Evolutionary conservation across 2,888 invertebrate species (phyloP).

Genomic region (Papilio elwesi): DNA sequence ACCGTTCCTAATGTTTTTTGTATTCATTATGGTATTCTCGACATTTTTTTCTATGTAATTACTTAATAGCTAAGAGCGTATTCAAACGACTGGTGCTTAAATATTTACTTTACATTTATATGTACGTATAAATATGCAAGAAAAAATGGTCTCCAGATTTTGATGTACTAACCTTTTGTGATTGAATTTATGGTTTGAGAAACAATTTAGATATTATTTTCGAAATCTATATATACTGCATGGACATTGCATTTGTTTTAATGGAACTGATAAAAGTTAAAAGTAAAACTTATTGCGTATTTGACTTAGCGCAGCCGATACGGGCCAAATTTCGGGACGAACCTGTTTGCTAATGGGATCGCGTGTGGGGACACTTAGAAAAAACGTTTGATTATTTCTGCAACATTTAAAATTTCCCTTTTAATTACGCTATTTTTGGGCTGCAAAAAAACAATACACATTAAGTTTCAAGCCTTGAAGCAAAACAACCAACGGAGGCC

Average conservation of each 20-base stretch:
- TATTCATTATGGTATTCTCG: constrained; percentile 39
- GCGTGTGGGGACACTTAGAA: constrained; percentile 36
- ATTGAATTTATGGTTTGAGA: neutral
- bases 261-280: constrained; percentile 32
- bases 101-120: neutral
- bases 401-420: constrained; percentile 35
- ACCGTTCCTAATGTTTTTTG: constrained; percentile 53
- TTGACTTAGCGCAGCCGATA: constrained; percentile 23
- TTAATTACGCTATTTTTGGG: constrained; percentile 32
- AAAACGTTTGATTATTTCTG: constrained; percentile 23
- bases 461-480: neutral
- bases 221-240: neutral
- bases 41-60: constrained; percentile 48
- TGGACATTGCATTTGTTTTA: constrained; percentile 9
- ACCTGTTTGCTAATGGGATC: constrained; percentile 38
- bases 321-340: constrained; percentile 30
- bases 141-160: neutral
- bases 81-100: neutral
- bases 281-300: constrained; percentile 15
- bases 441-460: constrained; percentile 1
- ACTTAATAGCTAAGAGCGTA: constrained; percentile 35
- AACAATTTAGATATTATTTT: neutral
- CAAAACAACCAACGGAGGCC: neutral
- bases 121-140: neutral
- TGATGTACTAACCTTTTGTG: neutral